Evolutionary conservation across 1,140 invertebrate species (phyloP).

Genomic region (Heliothis subflexa): DNA sequence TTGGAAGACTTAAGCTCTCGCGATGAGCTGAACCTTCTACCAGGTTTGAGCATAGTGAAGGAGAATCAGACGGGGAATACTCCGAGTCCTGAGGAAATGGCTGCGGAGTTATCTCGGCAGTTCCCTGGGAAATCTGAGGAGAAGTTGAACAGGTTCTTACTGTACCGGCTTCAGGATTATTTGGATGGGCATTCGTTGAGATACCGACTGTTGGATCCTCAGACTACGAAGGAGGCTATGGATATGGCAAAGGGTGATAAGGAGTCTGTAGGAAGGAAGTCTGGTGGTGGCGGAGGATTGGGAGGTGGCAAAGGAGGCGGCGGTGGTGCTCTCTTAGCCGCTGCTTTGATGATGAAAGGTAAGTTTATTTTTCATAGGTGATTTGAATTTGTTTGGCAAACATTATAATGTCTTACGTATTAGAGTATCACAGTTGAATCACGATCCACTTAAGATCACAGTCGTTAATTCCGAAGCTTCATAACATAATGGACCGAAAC

Average conservation of each 20-base stretch:
- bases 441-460: no score
- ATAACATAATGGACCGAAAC: no score
- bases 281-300: constrained; percentile 67
- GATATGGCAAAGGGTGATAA: constrained; percentile 75
- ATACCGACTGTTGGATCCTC: constrained; percentile 90
- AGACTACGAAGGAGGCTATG: constrained; percentile 84
- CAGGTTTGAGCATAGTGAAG: constrained; percentile 90
- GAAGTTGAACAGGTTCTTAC: constrained; percentile 89
- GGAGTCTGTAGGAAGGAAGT: constrained; percentile 69
- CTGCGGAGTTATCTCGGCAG: constrained; percentile 90
- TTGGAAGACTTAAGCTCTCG: constrained; percentile 88
- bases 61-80: constrained; percentile 87
- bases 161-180: constrained; percentile 87
- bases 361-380: constrained; percentile 31
- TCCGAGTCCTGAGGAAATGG: constrained; percentile 88
- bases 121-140: constrained; percentile 92
- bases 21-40: constrained; percentile 83
- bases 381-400: background rate
- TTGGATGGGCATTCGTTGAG: constrained; percentile 91
- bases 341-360: constrained; percentile 89
- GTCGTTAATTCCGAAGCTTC: no score
- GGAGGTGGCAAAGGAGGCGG: constrained; percentile 85
- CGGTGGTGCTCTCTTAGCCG: constrained; percentile 87
- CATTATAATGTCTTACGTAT: background rate
- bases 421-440: no score